phyloP scores from a whole-genome alignment of 2,888 invertebrate species.

The Drosophila colorata region DNA sequence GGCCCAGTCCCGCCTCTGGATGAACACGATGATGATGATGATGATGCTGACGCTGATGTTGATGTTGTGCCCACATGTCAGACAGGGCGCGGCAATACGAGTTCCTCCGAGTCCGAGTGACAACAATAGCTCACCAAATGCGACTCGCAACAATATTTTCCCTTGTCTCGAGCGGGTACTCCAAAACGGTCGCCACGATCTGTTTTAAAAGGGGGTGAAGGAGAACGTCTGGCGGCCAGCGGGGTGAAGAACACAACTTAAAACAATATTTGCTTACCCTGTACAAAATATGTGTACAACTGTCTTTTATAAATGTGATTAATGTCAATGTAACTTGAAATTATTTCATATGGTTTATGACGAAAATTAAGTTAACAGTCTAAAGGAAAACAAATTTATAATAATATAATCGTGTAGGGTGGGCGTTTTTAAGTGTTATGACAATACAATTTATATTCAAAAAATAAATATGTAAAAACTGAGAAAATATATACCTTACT shows the following conservation, averaged over 20 bases:
- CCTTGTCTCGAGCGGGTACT: constrained; percentile 72
- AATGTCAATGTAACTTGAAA: too few relatives aligned
- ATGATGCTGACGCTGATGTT: constrained; percentile 12
- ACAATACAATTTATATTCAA: too few relatives aligned
- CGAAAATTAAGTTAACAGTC: too few relatives aligned
- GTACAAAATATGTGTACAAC: not conserved
- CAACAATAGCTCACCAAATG: constrained; percentile 72
- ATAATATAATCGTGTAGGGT: too few relatives aligned
- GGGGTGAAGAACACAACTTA: constrained; percentile 12
- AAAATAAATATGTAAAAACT: too few relatives aligned
- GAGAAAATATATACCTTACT: too few relatives aligned
- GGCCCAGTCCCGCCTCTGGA: constrained; percentile 46
- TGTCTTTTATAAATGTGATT: not conserved
- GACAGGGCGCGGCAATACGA: constrained; percentile 36
- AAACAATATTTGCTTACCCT: constrained; percentile 41
- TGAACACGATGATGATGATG: constrained; percentile 12
- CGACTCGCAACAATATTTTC: constrained; percentile 77
- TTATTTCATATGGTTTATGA: too few relatives aligned
- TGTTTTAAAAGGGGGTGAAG: constrained; percentile 31
- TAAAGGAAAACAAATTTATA: too few relatives aligned
- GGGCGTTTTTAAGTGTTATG: too few relatives aligned
- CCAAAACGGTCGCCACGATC: constrained; percentile 6
- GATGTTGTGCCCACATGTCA: constrained; percentile 56
- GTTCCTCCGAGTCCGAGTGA: constrained; percentile 49
- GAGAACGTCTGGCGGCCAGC: constrained; percentile 24